Evolutionary conservation across 2,113 vertebrate species (phyloP).

Genomic region (Gallinago jamesoni): DNA sequence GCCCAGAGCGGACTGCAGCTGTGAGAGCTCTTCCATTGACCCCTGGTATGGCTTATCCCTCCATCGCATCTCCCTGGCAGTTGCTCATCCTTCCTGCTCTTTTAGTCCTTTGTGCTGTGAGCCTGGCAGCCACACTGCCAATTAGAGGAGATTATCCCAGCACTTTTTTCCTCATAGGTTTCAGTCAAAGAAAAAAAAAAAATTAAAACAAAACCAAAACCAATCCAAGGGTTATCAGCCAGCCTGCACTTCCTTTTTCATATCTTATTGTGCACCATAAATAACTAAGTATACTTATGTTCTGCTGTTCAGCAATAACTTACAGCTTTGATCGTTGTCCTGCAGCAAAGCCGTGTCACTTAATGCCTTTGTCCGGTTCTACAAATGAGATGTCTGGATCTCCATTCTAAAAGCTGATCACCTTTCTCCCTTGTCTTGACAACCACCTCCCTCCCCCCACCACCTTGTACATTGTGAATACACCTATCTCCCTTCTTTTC

Average conservation of each 20-base stretch:
- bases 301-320: slow-evolving; percentile 1
- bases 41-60: background rate
- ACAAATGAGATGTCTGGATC: background rate
- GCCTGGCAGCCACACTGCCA: background rate
- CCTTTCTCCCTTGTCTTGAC: background rate
- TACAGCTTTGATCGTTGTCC: background rate
- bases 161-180: background rate
- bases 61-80: background rate
- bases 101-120: background rate
- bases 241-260: background rate
- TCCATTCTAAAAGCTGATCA: background rate
- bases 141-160: background rate
- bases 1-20: background rate
- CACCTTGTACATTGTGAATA: background rate
- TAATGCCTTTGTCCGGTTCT: background rate
- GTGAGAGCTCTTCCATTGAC: background rate
- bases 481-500: background rate
- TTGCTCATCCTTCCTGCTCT: background rate
- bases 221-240: background rate
- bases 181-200: background rate
- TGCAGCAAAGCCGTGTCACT: background rate
- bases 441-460: background rate
- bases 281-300: background rate
- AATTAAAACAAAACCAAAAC: background rate
- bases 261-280: background rate